Evolutionary conservation across 2,113 vertebrate species (phyloP), one percentile per base, ranked within the genome.

Genomic region (Agelaius tricolor): DNA sequence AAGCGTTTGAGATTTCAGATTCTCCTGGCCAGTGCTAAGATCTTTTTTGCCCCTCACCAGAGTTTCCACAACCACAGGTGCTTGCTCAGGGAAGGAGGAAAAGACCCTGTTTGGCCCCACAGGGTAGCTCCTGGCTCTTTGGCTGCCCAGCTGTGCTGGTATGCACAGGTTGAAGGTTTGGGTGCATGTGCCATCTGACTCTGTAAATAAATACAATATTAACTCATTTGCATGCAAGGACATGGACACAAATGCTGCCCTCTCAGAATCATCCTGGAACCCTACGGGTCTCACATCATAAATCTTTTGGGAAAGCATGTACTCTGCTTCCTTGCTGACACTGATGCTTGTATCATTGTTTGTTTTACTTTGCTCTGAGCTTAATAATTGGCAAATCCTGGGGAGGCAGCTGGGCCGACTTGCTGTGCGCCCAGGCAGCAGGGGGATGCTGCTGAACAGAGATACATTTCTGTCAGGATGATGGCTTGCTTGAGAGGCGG

Each of bases 301-400:
- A 75, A 43, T 9, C 41, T 26, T 65, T 71, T 73, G 39, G 41
- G 65, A 74, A 92, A 74, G 28, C 37, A 15, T 11, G 31, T 13
- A 13, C 18, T 87, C 49, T 72, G 49, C 46, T 80, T 37, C 31
- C 31, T 89, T 90, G 69, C 52, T 74, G 57, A 47, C 44, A 49
- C 35, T 52, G 61, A 54, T 57, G 37, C 35, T 87, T 73, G 27
- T 63, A 43, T 82, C 59, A 47, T 23, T 89, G 46, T 90, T 91
- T 92, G 84, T 51, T 95, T 95, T 91, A 54, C 49, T 92, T 94
- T 79, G 15, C 61, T 93, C 83, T 84, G 62, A 88, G 67, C 57
- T 95, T 77, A 91, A 79, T 68, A 88, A 79, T 20, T 81, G 79
- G 46, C 58, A 87, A 55, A 83, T 84, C 81, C 52, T 68, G 74